Percentiles rank a stretch among this genome's conserved stretches.
Conservation (phyloP, 2,888 invertebrate species). For the Nephrocerus scutellatus region DNA sequence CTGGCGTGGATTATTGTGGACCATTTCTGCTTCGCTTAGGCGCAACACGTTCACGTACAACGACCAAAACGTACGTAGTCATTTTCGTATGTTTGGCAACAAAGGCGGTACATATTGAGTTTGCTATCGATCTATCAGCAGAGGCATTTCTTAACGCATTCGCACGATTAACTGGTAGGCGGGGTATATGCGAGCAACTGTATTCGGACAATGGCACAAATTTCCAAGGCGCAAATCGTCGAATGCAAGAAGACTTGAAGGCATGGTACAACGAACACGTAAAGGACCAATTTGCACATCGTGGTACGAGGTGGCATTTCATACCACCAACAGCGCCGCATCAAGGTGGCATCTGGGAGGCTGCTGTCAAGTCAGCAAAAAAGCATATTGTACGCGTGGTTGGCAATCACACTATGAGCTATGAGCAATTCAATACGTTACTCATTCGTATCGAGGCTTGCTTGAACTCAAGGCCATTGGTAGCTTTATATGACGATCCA, state of each 20-base stretch:
- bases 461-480: constrained; percentile 6
- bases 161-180: constrained; percentile 5
- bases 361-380: neutral
- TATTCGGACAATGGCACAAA: constrained; percentile 5
- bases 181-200: constrained; percentile 4
- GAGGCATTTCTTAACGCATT: constrained; percentile 11
- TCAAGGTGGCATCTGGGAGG: too few relatives aligned
- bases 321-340: too few relatives aligned
- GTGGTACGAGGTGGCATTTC: constrained; percentile 5
- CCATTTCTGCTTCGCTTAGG: constrained; percentile 4
- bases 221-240: constrained; percentile 2
- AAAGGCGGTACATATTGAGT: constrained; percentile 7
- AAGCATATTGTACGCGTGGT: constrained; percentile 5
- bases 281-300: constrained; percentile 5
- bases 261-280: constrained; percentile 5
- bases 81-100: constrained; percentile 8
- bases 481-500: constrained; percentile 4
- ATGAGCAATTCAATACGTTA: constrained; percentile 11
- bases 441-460: constrained; percentile 8
- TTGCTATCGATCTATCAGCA: constrained; percentile 5
- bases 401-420: constrained; percentile 8
- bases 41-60: constrained; percentile 1
- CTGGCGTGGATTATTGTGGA: constrained; percentile 8
- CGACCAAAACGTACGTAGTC: constrained; percentile 2
- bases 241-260: neutral